These are phyloP conservation scores for Callospermophilus lateralis DNA, from an alignment of 2,113 vertebrate species.

Conservation along the genomic window DNA sequence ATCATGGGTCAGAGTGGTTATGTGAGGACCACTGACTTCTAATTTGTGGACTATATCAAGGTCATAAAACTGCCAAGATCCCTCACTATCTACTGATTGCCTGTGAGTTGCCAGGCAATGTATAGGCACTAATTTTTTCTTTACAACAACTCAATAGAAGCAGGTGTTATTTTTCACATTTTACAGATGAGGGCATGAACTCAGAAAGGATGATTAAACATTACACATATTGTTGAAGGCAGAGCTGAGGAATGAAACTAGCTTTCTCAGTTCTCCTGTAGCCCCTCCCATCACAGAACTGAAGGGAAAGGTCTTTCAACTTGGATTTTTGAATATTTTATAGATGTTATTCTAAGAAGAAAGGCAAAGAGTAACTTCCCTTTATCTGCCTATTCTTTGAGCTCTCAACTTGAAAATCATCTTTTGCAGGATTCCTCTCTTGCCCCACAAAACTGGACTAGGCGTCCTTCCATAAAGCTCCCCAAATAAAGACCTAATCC, in stretches of 20 bases:
- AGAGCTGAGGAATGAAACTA: not conserved
- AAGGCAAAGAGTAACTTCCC: not conserved
- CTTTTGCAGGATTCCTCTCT: constrained; percentile 12
- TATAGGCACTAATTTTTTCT: not conserved
- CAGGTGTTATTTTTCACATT: not conserved
- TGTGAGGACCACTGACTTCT: not conserved
- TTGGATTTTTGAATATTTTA: constrained; percentile 29
- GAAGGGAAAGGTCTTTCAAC: constrained; percentile 34
- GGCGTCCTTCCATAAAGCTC: not conserved
- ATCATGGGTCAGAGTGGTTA: not conserved
- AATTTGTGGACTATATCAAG: not conserved
- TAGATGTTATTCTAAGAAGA: constrained; percentile 3
- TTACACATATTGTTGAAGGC: not conserved
- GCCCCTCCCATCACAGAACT: constrained; percentile 11
- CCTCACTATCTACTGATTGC: not conserved
- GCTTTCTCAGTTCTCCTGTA: constrained; percentile 15
- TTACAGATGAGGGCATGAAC: not conserved
- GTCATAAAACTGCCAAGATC: not conserved
- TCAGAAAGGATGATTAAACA: constrained; percentile 10
- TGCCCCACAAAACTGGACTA: not conserved
- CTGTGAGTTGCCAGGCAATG: not conserved
- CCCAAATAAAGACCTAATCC: constrained; percentile 30
- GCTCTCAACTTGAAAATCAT: constrained; percentile 25
- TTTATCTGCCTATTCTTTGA: constrained; percentile 19
- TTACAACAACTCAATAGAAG: not conserved